Conservation (phyloP, 2,113 vertebrate genomes). For the Myocastor coypus region DNA sequence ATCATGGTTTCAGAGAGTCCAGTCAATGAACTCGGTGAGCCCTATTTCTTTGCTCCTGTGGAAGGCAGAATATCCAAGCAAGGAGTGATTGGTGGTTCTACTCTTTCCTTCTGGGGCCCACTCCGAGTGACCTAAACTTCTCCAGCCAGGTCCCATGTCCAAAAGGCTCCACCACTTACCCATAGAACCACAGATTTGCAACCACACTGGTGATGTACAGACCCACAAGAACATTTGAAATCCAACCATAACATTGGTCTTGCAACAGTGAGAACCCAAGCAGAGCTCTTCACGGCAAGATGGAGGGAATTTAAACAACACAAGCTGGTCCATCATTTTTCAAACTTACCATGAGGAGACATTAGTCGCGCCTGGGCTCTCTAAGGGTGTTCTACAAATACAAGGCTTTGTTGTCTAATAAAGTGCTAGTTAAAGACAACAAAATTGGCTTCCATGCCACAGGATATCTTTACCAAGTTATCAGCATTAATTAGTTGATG, state of each 20-base stretch:
- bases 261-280: neutral
- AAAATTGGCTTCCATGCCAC: neutral
- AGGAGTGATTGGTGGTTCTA: neutral
- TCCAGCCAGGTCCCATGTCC: neutral
- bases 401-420: neutral
- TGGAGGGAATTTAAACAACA: neutral
- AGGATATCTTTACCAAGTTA: neutral
- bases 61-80: neutral
- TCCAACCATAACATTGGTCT: neutral
- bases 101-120: neutral
- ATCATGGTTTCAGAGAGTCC: neutral
- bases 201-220: neutral
- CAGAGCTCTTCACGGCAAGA: neutral
- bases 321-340: neutral
- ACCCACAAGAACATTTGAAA: neutral
- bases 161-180: neutral
- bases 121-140: neutral
- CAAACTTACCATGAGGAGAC: neutral
- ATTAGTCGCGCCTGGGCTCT: neutral
- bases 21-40: no score
- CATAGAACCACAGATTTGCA: neutral
- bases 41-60: neutral
- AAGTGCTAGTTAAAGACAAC: slow-evolving; percentile 33
- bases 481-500: slow-evolving; percentile 22
- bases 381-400: slow-evolving; percentile 12